A percentile compares a stretch with the other conserved stretches of the same genome.
Conservation (phyloP, 2,797 vertebrate genomes). For the Aldrovandia affinis region DNA sequence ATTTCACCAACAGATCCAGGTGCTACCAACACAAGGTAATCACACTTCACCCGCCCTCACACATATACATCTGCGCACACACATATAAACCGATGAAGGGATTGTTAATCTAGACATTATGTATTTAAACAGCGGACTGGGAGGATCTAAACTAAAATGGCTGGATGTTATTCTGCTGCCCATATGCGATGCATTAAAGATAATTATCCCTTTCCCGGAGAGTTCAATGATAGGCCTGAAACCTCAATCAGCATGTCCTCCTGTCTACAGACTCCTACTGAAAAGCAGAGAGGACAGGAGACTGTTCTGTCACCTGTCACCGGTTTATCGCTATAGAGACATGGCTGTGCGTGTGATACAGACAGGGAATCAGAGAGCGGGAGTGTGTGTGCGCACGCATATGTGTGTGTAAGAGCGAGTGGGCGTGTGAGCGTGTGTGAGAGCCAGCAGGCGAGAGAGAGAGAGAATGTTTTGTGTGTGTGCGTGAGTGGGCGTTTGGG, state of each 20-base stretch:
- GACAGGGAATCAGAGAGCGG: background rate
- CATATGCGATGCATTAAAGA: background rate
- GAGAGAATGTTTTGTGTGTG: background rate
- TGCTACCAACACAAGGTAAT: background rate
- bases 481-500: background rate
- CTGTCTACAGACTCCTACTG: background rate
- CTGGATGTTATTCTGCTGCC: background rate
- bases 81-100: background rate
- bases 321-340: background rate
- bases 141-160: background rate
- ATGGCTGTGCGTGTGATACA: background rate
- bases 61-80: background rate
- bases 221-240: background rate
- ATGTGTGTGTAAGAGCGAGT: background rate
- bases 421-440: background rate
- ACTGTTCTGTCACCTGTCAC: background rate
- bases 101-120: slow-evolving; percentile 5
- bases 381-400: background rate
- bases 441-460: background rate
- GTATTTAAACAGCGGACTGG: background rate
- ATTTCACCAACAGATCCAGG: background rate
- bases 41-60: background rate
- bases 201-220: slow-evolving; percentile 13
- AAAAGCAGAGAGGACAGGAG: background rate
- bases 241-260: background rate